Evolutionary conservation across 2,888 invertebrate species (phyloP), one percentile per base, ranked within the genome.

Genomic region (Dexiosoma caninum): DNA sequence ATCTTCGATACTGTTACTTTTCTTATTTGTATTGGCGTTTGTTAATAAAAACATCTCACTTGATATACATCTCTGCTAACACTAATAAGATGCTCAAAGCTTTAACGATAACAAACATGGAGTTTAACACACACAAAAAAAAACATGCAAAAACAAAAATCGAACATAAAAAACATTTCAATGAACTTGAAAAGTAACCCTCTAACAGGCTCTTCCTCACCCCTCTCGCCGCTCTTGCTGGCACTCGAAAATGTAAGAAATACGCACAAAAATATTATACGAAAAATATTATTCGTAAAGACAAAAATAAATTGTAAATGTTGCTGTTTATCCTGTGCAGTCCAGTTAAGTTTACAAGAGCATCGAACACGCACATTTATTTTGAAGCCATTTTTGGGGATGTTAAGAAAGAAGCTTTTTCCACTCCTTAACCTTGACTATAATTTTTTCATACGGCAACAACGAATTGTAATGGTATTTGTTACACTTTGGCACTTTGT

Each of bases 21-120:
- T 83, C 78, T 81, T 69, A 32, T 57, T 74, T 42, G 35, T 69
- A 12, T 32, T 70, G 70, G 76, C 62, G 77, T 77, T 81, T 77
- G 72, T 69, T 57, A 77, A 62, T 84, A 86, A 84, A 84, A 85
- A 88, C 88, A 88, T 87, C 87, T 87, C 87, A 87, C 87, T 86
- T 84, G 84, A 85, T 85, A 86, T 86, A 85, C 88, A 88, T 87
- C 88, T 87, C 88, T 87, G 84, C 84, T 76, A 84, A 86, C 85
- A 88, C 88, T 88, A 86, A 72, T 76, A 32, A 51, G 72, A 81
- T 62, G 77, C 55, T 77, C 72, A 67, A 76, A 76, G 76, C 76
- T 81, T 76, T 62, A 55, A 62, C 53, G 53, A 14, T 5, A 42
- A 53, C 46, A 55, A 59, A 62, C 74, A 57, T 46, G 57, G 79